These are phyloP conservation scores for Nymphalis polychloros DNA, from an alignment of 2,888 invertebrate species.

Conservation along the genomic window DNA sequence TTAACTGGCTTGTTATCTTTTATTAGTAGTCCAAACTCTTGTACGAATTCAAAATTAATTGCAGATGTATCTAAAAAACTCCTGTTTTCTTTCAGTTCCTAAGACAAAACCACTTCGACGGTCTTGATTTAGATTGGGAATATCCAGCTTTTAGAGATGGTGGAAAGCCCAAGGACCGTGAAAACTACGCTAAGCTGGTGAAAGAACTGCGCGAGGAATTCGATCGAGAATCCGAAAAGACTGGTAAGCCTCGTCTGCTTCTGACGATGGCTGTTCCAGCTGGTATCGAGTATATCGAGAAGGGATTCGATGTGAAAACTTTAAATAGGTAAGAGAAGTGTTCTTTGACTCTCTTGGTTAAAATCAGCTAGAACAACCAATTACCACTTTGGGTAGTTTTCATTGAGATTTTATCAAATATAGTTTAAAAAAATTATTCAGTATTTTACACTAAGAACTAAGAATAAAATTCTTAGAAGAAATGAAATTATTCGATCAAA, in stretches of 20 bases:
- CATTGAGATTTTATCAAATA: no score
- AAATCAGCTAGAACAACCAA: no score
- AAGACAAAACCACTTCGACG: conserved; percentile 95
- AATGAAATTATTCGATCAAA: no score
- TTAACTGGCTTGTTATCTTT: not conserved
- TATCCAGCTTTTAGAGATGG: conserved; percentile 92
- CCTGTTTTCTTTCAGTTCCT: conserved; percentile 80
- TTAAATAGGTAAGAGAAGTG: conserved; percentile 86
- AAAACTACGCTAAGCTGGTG: conserved; percentile 93
- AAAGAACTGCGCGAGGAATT: conserved; percentile 95
- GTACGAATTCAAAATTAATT: not conserved
- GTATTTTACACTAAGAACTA: no score
- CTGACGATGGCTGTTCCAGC: conserved; percentile 97
- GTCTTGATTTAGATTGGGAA: conserved; percentile 96
- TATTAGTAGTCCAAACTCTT: not conserved
- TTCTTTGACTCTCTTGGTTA: not conserved
- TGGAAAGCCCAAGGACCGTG: conserved; percentile 89
- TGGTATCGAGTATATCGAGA: conserved; percentile 95
- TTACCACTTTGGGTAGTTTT: no score
- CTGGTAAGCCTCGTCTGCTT: conserved; percentile 88
- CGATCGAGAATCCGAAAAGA: conserved; percentile 91
- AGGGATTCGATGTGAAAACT: conserved; percentile 94
- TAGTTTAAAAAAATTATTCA: no score
- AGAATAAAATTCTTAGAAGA: no score
- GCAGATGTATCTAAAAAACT: not conserved